Percentiles rank a stretch among this genome's conserved stretches.
Evolutionary conservation across 2,797 vertebrate species (phyloP).

Genomic region (Enteromius radiatus): DNA sequence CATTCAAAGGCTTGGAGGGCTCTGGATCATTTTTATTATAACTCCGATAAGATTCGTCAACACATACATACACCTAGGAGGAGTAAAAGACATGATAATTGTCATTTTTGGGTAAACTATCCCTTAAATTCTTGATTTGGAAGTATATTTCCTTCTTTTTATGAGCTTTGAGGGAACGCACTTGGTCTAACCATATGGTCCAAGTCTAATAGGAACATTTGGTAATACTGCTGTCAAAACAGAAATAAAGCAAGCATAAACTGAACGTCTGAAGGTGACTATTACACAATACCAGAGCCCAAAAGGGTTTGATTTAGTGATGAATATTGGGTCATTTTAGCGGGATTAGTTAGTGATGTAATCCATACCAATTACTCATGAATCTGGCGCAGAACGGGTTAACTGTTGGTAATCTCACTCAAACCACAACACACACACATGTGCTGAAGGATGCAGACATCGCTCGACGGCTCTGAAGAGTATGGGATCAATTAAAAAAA

Average conservation of each 20-base stretch:
- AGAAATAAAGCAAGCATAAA: background rate
- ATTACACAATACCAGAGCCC: slow-evolving; percentile 2
- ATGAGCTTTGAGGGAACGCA: no score
- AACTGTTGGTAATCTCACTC: slow-evolving; percentile 64
- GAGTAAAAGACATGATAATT: no score
- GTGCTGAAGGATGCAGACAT: slow-evolving; percentile 72
- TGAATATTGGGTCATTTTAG: slow-evolving; percentile 49
- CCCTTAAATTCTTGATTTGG: no score
- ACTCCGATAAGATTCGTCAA: no score
- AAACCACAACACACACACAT: slow-evolving; percentile 32
- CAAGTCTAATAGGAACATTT: background rate
- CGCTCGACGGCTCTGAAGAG: slow-evolving; percentile 65
- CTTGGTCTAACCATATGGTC: background rate
- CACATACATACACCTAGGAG: no score
- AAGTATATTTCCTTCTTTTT: no score
- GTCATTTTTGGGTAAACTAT: no score
- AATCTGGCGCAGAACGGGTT: slow-evolving; percentile 63
- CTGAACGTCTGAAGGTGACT: background rate
- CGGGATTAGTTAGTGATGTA: slow-evolving; percentile 71
- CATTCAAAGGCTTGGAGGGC: no score
- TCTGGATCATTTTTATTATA: no score
- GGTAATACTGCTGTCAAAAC: slow-evolving; percentile 7
- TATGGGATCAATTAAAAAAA: slow-evolving; percentile 78
- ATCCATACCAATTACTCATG: slow-evolving; percentile 57
- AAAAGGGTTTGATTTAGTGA: slow-evolving; percentile 26